Evolutionary conservation across 2,797 vertebrate genomes (phyloP), one percentile per base, ranked within the genome.

Genomic region (Momotus momota): DNA sequence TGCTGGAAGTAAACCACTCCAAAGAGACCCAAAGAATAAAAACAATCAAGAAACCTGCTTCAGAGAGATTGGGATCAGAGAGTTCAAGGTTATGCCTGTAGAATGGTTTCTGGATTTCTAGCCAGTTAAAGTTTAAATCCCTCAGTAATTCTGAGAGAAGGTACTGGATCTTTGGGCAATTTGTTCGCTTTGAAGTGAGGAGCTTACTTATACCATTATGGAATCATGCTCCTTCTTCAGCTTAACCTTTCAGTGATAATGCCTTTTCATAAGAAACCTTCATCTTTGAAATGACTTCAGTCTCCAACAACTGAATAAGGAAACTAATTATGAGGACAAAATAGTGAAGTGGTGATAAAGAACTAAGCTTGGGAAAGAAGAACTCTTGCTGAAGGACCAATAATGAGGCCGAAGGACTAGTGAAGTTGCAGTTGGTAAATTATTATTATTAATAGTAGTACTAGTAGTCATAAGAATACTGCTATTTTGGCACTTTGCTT

Each of bases 101-200:
- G 26, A 81, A 81, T 0, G 0, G 14, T 71, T 94, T 69, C 75
- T 71, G 23, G 9, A 17, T 83, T 89, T 80, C 45, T 71, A 29
- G 26, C 29, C 9, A 49, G 19, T 22, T 29, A 61, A 1, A 43
- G 11, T 15, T 80, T 49, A 71, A 94, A 70, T 31, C 9, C 21
- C 29, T 41, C 66, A 64, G 26, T 52, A 91, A 73, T 66, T 91
- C 62, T 79, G n/a, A 40, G 43, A 67, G 33, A 88, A 81, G 26
- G 7, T 61, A 40, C 17, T 46, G 21, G 10, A 40, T 61, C 29
- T 57, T 84, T 19, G 82, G 45, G 19, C 4, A 66, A 31, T 80
- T 78, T 69, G 5, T 81, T 67, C 23, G 57, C 33, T 91, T 90
- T 69, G 70, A 81, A 54, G 19, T 61, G 22, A 83, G 22, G 5